These are phyloP conservation scores for Chrysotoxum bicinctum DNA, from an alignment of 2,888 invertebrate species.

Conservation along the genomic window DNA sequence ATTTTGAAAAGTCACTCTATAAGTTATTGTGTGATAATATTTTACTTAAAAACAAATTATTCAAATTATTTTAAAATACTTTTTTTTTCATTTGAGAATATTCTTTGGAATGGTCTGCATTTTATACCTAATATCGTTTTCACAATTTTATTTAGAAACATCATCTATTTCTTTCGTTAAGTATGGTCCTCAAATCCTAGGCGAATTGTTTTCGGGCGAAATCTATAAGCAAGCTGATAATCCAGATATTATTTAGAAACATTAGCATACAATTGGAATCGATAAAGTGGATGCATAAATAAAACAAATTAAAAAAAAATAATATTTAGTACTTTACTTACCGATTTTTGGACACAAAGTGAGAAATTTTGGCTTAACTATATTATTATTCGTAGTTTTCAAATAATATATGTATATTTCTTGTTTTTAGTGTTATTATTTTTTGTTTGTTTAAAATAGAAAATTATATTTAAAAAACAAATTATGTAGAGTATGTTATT, in stretches of 20 bases:
- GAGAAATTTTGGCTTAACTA: neutral
- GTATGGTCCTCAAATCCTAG: constrained; percentile 66
- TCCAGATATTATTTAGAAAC: constrained; percentile 10
- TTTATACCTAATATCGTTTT: neutral
- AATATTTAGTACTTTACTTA: neutral
- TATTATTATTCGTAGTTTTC: neutral
- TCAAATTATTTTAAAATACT: too few relatives aligned
- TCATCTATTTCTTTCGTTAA: constrained; percentile 62
- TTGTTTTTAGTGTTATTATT: neutral
- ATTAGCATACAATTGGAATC: constrained; percentile 28
- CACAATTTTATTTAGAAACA: constrained; percentile 1
- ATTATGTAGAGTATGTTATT: too few relatives aligned
- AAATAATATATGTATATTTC: neutral
- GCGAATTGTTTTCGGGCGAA: constrained; percentile 70
- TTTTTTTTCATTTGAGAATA: neutral
- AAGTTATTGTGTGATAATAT: too few relatives aligned
- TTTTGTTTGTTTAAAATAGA: neutral
- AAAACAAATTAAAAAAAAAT: neutral
- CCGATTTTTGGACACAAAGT: constrained; percentile 4
- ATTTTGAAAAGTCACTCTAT: too few relatives aligned
- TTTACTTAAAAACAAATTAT: too few relatives aligned
- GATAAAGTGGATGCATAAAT: neutral
- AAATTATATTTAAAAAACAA: too few relatives aligned
- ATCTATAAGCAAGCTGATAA: constrained; percentile 40
- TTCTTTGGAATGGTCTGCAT: neutral